Percentiles rank a stretch among this genome's conserved stretches.
phyloP scores from a whole-genome alignment of 2,113 vertebrate species.

The Melanerpes aurifrons region DNA sequence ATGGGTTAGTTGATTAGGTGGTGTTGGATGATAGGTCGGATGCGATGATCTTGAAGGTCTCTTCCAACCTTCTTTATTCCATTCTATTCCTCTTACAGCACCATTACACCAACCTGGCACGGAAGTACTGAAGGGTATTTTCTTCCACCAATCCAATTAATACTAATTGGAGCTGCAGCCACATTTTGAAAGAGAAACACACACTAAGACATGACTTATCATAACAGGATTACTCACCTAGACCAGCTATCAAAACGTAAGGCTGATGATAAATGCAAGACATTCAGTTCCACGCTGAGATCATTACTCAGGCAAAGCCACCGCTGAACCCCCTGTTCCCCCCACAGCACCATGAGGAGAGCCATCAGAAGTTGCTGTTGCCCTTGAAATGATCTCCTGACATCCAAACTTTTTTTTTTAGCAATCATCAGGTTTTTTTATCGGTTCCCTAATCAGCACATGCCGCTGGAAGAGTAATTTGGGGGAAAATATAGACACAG shows the following conservation, averaged over 20 bases:
- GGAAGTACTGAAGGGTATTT: neutral
- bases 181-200: conserved; percentile 36
- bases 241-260: neutral
- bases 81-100: neutral
- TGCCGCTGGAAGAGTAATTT: conserved; percentile 11
- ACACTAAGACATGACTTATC: neutral
- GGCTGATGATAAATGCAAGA: neutral
- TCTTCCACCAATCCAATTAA: conserved; percentile 46
- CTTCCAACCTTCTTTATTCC: no score
- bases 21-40: no score
- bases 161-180: conserved; percentile 22
- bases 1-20: no score
- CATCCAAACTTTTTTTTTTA: neutral
- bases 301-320: neutral
- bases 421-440: neutral
- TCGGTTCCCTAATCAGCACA: conserved; percentile 8
- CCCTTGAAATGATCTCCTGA: conserved; percentile 2
- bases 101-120: neutral
- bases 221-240: neutral
- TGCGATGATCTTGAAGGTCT: no score
- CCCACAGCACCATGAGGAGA: neutral
- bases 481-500: neutral
- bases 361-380: neutral
- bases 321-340: neutral
- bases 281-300: neutral